A percentile compares a stretch with the other conserved stretches of the same genome.
Conservation (phyloP, 2,113 vertebrate species). For the Labrus mixtus region DNA sequence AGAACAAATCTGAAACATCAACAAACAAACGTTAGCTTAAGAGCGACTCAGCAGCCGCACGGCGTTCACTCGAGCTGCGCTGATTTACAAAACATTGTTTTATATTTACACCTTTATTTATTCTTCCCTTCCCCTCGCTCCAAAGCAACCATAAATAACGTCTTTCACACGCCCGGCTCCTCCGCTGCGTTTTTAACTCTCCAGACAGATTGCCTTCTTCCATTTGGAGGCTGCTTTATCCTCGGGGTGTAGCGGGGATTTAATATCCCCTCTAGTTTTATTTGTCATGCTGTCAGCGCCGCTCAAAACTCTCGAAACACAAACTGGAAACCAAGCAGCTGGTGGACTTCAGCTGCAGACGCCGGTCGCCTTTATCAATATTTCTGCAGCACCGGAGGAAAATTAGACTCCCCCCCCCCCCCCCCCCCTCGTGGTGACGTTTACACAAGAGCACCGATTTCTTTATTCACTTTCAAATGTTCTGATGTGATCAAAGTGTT, state of each 20-base stretch:
- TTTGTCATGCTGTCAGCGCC: conserved; percentile 11
- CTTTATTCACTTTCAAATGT: conserved; percentile 1
- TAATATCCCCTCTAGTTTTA: conserved; percentile 40
- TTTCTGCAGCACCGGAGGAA: background rate
- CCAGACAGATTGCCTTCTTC: conserved; percentile 32
- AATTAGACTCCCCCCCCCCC: conserved; percentile 2
- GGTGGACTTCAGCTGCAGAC: background rate
- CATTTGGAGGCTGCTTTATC: conserved; percentile 10
- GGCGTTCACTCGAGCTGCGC: background rate
- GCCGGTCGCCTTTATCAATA: background rate
- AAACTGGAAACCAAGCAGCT: conserved; percentile 35
- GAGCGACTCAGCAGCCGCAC: conserved; percentile 13
- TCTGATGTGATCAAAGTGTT: conserved; percentile 37
- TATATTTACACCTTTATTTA: conserved; percentile 17
- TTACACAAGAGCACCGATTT: background rate
- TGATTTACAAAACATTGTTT: conserved; percentile 17
- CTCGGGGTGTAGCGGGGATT: conserved; percentile 7
- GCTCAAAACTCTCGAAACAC: conserved; percentile 6
- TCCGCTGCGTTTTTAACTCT: conserved; percentile 25
- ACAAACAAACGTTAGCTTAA: conserved; percentile 28
- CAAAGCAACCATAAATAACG: background rate
- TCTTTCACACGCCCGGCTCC: background rate
- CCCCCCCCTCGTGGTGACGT: background rate
- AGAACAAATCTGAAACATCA: conserved; percentile 43
- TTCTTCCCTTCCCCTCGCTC: background rate